Evolutionary conservation across 2,888 invertebrate genomes (phyloP).

Genomic region (Trilocha varians): DNA sequence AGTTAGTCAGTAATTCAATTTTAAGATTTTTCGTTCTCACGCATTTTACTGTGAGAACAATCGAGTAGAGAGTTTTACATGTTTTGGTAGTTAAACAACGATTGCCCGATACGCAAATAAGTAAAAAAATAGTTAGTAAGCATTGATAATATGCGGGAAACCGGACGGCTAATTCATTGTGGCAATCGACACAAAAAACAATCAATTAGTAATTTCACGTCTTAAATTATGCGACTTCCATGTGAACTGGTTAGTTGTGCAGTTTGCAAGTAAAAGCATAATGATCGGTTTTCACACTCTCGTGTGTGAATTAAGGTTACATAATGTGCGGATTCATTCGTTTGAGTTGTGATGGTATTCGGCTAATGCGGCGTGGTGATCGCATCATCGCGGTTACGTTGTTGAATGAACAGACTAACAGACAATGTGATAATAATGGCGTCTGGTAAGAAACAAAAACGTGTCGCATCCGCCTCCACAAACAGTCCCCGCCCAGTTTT

Average conservation of each 20-base stretch:
- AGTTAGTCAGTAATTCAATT: constrained; percentile 53
- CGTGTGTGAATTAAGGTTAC: too few species aligned
- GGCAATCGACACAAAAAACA: constrained; percentile 22
- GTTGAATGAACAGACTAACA: neutral
- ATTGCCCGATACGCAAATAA: constrained; percentile 53
- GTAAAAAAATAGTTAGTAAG: constrained; percentile 28
- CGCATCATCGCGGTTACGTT: neutral
- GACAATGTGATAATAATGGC: neutral
- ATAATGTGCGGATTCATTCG: neutral
- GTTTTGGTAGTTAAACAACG: constrained; percentile 41
- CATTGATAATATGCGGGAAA: constrained; percentile 29
- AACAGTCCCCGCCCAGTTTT: constrained; percentile 56
- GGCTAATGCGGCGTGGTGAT: neutral
- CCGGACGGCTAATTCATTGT: constrained; percentile 17
- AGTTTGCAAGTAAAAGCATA: neutral
- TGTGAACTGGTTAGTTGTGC: constrained; percentile 1
- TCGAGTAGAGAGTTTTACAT: constrained; percentile 39
- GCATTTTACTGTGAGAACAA: constrained; percentile 57
- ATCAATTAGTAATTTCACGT: constrained; percentile 22
- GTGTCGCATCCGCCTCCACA: constrained; percentile 42
- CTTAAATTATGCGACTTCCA: constrained; percentile 7
- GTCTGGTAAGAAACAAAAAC: constrained; percentile 2
- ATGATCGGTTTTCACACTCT: neutral
- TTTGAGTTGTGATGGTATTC: neutral
- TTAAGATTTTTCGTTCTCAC: constrained; percentile 61